Evolutionary conservation across 2,113 vertebrate genomes (phyloP).

Genomic region (Macrotus californicus): DNA sequence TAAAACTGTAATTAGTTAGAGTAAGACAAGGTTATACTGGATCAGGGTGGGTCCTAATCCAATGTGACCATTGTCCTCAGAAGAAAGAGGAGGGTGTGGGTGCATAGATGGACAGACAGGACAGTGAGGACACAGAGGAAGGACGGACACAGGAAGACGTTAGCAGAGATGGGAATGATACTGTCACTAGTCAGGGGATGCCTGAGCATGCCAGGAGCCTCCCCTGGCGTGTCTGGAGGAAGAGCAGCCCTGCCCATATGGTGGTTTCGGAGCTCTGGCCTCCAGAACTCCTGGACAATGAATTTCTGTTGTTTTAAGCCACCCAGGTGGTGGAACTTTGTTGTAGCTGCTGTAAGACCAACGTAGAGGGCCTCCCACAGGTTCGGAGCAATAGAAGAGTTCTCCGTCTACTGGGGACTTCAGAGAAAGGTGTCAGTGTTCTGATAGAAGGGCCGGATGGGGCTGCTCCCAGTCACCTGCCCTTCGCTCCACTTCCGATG

Average conservation of each 20-base stretch:
- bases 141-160: rapidly evolving
- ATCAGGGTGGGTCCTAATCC: neutral
- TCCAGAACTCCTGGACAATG: neutral
- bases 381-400: too few species aligned
- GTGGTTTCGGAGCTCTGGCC: neutral
- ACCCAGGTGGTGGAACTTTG: neutral
- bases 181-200: neutral
- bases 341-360: too few species aligned
- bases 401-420: neutral
- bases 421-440: neutral
- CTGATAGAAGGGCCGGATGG: neutral
- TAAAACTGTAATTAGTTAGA: neutral
- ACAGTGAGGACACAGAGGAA: too few species aligned
- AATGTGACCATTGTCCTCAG: neutral
- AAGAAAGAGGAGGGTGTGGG: neutral
- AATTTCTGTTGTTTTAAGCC: too few species aligned
- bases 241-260: neutral
- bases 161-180: neutral
- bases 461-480: rapidly evolving
- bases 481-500: neutral
- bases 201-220: neutral
- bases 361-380: rapidly evolving
- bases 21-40: neutral
- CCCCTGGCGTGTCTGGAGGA: neutral
- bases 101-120: neutral